phyloP scores from a whole-genome alignment of 2,113 vertebrate species.

The Rousettus leschenaultii region DNA sequence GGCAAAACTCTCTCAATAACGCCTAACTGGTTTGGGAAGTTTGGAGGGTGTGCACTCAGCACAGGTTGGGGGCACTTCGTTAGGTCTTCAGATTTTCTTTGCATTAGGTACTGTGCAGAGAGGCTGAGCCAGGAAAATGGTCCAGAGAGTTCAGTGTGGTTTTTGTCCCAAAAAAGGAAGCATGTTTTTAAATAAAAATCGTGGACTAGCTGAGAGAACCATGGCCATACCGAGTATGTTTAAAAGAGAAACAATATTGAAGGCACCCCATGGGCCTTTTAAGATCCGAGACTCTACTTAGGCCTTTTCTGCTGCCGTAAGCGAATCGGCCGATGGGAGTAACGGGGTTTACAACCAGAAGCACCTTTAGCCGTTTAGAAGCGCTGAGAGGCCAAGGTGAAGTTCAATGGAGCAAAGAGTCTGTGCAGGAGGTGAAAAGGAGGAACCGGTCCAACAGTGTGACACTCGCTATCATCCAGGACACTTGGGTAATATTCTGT shows the following conservation, averaged over 20 bases:
- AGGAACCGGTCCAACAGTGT: too few relatives aligned
- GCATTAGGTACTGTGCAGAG: neutral
- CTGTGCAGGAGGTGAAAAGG: neutral
- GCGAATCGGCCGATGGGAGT: neutral
- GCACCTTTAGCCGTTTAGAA: neutral
- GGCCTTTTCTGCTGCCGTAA: neutral
- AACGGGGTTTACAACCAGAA: neutral
- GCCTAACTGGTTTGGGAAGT: conserved; percentile 60
- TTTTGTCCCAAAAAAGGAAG: neutral
- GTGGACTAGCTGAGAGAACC: neutral
- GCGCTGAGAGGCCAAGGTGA: neutral
- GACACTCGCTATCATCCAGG: neutral
- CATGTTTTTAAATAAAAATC: neutral
- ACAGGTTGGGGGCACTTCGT: neutral
- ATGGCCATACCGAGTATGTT: neutral
- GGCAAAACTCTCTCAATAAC: conserved; percentile 52
- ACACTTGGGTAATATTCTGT: neutral
- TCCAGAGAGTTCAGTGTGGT: neutral
- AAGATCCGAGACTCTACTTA: neutral
- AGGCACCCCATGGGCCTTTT: neutral
- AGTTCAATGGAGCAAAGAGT: neutral
- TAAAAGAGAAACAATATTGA: neutral
- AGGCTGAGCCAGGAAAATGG: neutral
- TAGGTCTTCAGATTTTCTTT: neutral
- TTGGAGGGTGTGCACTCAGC: conserved; percentile 20